phyloP scores from a whole-genome alignment of 2,888 invertebrate genomes.

The Iselma pallidipennis region DNA sequence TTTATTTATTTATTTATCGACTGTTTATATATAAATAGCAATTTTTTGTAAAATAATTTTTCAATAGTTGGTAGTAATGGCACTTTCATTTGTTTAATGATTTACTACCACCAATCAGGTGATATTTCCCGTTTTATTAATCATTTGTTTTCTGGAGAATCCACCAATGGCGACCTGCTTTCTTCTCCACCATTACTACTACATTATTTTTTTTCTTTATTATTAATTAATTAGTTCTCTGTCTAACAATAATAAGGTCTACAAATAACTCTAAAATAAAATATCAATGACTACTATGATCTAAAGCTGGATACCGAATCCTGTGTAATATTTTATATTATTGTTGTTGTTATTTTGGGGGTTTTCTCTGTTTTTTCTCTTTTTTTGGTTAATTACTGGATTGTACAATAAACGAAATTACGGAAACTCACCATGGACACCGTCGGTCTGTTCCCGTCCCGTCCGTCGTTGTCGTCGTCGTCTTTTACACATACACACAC shows the following conservation, averaged over 20 bases:
- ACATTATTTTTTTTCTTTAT: background rate
- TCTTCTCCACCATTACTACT: constrained; percentile 12
- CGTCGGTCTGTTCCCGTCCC: constrained; percentile 45
- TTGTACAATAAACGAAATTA: constrained; percentile 11
- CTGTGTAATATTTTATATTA: background rate
- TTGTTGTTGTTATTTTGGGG: too few species aligned
- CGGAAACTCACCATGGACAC: constrained; percentile 56
- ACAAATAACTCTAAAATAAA: too few species aligned
- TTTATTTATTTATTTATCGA: too few species aligned
- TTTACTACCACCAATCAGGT: constrained; percentile 60
- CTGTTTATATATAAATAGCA: too few species aligned
- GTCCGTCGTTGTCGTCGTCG: constrained; percentile 3
- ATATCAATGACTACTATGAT: background rate
- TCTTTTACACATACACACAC: constrained; percentile 10
- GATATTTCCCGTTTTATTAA: constrained; percentile 53
- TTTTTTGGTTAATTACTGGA: background rate
- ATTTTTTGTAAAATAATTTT: too few species aligned
- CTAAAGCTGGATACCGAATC: background rate
- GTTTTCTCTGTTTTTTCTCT: too few species aligned
- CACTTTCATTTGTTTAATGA: too few species aligned
- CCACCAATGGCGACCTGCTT: constrained; percentile 50
- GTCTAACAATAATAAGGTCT: background rate
- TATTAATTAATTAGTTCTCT: background rate
- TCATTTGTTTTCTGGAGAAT: constrained; percentile 54
- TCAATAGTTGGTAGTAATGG: constrained; percentile 55